Conservation (phyloP, 2,797 vertebrate genomes). For the Catamblyrhynchus diadema region DNA sequence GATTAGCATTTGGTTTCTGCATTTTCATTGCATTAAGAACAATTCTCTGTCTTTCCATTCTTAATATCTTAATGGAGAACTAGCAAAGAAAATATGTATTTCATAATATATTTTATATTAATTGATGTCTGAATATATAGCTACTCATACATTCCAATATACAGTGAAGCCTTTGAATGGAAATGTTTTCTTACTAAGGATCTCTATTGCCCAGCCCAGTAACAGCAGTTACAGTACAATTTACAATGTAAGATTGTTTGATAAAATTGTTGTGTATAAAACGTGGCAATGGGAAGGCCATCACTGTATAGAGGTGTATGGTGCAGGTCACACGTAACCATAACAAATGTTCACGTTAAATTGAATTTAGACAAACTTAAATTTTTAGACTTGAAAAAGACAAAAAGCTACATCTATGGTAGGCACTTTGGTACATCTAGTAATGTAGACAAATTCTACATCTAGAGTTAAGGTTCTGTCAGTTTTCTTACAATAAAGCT, state of each 20-base stretch:
- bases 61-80: not conserved
- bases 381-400: conserved; percentile 5
- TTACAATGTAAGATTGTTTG: not conserved
- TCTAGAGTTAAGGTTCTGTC: conserved; percentile 51
- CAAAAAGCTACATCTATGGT: conserved; percentile 15
- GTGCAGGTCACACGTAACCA: not conserved
- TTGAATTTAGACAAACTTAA: conserved; percentile 15
- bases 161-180: conserved; percentile 14
- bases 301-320: not conserved
- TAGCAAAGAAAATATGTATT: conserved; percentile 12
- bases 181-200: not conserved
- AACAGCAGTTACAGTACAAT: not conserved
- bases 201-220: not conserved
- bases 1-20: not conserved
- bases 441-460: conserved; percentile 54
- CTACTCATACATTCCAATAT: not conserved
- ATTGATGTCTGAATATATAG: not conserved
- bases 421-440: conserved; percentile 74
- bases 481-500: conserved; percentile 52
- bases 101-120: not conserved
- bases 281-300: not conserved
- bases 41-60: not conserved
- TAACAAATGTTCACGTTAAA: not conserved
- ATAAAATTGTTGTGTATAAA: not conserved
- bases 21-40: not conserved